Base-by-base conservation (phyloP, 2,113 vertebrate genomes). In the Sitta europaea region DNA sequence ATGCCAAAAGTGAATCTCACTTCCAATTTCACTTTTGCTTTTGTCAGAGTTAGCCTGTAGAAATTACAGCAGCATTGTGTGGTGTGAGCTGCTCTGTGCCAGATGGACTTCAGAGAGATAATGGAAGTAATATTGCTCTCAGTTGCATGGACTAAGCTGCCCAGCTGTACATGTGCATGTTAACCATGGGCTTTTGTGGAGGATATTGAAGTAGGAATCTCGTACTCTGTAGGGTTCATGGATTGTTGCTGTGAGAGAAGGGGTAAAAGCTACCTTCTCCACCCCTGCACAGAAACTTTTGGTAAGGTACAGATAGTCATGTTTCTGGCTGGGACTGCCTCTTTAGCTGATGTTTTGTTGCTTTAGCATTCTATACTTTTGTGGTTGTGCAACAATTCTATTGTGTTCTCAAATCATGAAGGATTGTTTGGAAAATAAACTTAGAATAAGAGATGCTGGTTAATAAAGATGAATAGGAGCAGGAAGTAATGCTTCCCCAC, bases 71-170 rank as follows among this genome's bases (percentile, higher is more conserved):
- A 74, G 38, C 22, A 24, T 27, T 5, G 2, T 55, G 55, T 72
- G 57, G 48, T 36, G 18, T 23, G 55, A 82, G 62, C 50, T 88
- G 38, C 65, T 92, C 47, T 88, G 63, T 55, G 66, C 55, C 94
- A 96, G 88, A 92, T 92, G 96, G 92, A 63, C 79, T 88, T 86
- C 17, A 70, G 63, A 83, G 55, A 28, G 29, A 73, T 83, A 93
- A 91, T 77, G 79, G 72, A 50, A 76, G 42, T 67, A 94, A 71
- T 92, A 77, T 80, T 92, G 94, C 81, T 75, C 59, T 33, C 76
- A 78, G 33, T 38, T 74, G 17, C 36, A 14, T 54, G 53, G 74
- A 18, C 85, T 62, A 45, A 86, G 45, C 61, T 90, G 68, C 79
- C 89, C 86, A 94, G 79, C 86, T 91, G 86, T 62, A 91, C 20